Percentiles rank a stretch among this genome's conserved stretches.
These are phyloP conservation scores for Zaprionus vittiger DNA, from an alignment of 1,140 invertebrate genomes.

Conservation along the genomic window DNA sequence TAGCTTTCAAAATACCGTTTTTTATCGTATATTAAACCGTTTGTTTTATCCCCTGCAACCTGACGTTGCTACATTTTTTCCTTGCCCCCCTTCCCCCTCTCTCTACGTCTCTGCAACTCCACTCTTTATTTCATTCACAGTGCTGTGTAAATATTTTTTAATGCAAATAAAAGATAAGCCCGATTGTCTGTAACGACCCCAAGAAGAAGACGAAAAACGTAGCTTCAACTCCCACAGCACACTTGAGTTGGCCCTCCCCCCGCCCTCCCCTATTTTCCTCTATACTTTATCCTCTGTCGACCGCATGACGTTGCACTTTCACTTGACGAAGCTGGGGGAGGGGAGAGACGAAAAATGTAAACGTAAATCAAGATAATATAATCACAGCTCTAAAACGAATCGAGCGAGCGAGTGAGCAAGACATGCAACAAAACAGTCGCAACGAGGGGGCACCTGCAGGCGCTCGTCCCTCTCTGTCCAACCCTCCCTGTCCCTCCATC, in stretches of 20 bases:
- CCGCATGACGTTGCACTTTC: conserved; percentile 70
- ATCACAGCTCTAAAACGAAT: conserved; percentile 72
- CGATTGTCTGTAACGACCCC: conserved; percentile 49
- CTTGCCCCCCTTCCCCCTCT: neutral
- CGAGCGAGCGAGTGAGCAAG: conserved; percentile 40
- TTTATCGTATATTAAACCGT: conserved; percentile 23
- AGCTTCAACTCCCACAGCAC: conserved; percentile 30
- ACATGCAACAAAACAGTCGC: conserved; percentile 49
- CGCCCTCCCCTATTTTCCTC: neutral
- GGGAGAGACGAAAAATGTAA: conserved; percentile 54
- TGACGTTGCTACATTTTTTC: conserved; percentile 26
- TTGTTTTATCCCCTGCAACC: conserved; percentile 20
- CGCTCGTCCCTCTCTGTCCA: neutral
- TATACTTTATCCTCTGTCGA: neutral
- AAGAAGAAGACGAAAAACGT: conserved; percentile 19
- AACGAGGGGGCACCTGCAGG: conserved; percentile 36
- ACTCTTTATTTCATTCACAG: conserved; percentile 43
- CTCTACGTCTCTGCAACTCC: neutral
- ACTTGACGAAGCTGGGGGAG: neutral
- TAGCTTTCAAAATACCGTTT: neutral
- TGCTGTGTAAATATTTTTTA: conserved; percentile 76
- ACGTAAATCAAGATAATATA: conserved; percentile 78
- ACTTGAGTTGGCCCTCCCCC: conserved; percentile 28
- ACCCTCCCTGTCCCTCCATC: neutral
- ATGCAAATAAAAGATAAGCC: conserved; percentile 78